Percentiles rank a stretch among this genome's conserved stretches.
Conservation (phyloP, 2,113 vertebrate species). For the Axis porcinus region DNA sequence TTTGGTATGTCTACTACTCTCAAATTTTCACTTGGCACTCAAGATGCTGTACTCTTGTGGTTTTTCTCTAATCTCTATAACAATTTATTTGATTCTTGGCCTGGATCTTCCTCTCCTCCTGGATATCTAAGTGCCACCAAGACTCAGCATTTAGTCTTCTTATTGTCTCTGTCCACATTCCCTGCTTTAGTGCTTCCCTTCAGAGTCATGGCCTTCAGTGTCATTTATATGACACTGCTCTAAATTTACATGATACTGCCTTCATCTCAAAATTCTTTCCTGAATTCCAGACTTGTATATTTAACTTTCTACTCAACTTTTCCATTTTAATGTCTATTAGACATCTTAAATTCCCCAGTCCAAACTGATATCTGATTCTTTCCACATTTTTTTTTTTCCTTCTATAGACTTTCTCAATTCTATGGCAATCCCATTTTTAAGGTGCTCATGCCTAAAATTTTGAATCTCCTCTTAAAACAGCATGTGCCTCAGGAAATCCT, state of each 20-base stretch:
- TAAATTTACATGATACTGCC: too few relatives aligned
- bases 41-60: background rate
- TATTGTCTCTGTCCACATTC: background rate
- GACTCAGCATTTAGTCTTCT: background rate
- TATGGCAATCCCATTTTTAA: background rate
- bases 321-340: background rate
- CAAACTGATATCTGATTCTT: background rate
- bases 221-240: background rate
- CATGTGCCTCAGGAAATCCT: background rate
- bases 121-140: background rate
- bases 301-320: background rate
- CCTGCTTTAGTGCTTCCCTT: background rate
- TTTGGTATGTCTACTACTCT: background rate
- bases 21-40: background rate
- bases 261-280: too few relatives aligned
- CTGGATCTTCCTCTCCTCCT: background rate
- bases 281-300: background rate
- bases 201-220: background rate
- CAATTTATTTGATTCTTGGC: background rate
- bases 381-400: background rate
- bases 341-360: background rate
- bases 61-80: background rate
- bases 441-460: background rate
- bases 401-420: background rate
- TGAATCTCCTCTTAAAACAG: background rate